Evolutionary conservation across 2,113 vertebrate species (phyloP).

Genomic region (Spea bombifrons): DNA sequence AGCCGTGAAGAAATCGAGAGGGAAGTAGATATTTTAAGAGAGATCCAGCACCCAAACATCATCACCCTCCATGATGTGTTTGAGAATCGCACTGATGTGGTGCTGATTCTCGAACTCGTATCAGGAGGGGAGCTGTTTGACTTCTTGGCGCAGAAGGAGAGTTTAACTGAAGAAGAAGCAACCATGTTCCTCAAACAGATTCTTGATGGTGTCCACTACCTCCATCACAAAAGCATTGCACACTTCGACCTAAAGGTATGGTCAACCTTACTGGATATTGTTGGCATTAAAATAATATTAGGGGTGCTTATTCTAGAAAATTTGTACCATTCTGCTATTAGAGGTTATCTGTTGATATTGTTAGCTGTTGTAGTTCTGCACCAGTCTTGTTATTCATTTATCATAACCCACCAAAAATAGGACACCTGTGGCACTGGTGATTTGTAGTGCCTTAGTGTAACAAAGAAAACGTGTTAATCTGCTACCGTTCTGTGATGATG

Average conservation of each 20-base stretch:
- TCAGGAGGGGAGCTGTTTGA: constrained; percentile 92
- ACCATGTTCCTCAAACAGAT: constrained; percentile 98
- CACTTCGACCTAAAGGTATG: constrained; percentile 94
- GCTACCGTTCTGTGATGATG: no score
- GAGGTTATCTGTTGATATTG: no score
- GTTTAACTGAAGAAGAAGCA: constrained; percentile 92
- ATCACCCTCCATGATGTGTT: constrained; percentile 97
- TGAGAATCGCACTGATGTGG: constrained; percentile 95
- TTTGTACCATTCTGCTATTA: no score
- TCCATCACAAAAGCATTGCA: constrained; percentile 91
- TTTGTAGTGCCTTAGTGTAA: no score
- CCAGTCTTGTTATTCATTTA: no score
- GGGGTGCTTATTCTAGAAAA: no score
- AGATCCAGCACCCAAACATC: constrained; percentile 97
- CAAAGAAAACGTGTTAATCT: no score
- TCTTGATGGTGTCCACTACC: constrained; percentile 89
- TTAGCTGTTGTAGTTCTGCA: no score
- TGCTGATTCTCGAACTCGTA: constrained; percentile 95
- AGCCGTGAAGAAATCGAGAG: constrained; percentile 95
- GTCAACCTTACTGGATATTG: no score
- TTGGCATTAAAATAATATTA: no score
- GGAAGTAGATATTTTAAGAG: constrained; percentile 92
- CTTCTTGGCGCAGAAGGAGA: constrained; percentile 95
- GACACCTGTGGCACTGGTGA: no score
- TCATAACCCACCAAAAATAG: no score